These are phyloP conservation scores for Araneus ventricosus DNA, from an alignment of 1,140 invertebrate genomes.

Conservation along the genomic window DNA sequence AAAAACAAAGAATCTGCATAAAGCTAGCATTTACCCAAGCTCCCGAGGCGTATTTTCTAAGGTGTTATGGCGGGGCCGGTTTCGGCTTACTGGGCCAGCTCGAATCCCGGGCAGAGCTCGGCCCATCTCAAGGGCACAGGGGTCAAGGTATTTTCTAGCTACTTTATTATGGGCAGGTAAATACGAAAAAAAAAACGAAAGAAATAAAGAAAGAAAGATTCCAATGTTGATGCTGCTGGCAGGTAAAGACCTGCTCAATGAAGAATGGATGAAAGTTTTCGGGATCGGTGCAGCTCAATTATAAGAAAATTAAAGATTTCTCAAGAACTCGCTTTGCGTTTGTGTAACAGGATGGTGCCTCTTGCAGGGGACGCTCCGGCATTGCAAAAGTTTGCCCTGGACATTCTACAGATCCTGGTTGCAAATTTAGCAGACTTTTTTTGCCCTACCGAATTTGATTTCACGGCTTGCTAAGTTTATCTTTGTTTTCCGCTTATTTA, in stretches of 20 bases:
- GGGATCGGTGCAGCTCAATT: not conserved
- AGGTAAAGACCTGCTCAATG: constrained; percentile 16
- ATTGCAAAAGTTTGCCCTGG: not conserved
- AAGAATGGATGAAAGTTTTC: constrained; percentile 27
- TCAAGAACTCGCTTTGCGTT: not conserved
- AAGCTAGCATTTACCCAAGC: constrained; percentile 44
- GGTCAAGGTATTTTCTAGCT: constrained; percentile 69
- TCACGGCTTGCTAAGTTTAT: too few species aligned
- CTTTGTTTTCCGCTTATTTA: too few species aligned
- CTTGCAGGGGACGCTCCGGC: not conserved
- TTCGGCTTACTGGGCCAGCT: constrained; percentile 50
- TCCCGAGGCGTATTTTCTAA: constrained; percentile 60
- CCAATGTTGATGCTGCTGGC: not conserved
- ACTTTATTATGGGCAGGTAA: constrained; percentile 60
- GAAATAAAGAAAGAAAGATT: not conserved
- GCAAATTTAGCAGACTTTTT: not conserved
- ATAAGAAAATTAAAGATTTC: constrained; percentile 45
- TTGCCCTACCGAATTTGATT: not conserved
- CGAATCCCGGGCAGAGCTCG: constrained; percentile 64
- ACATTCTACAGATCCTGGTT: not conserved
- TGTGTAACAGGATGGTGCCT: not conserved
- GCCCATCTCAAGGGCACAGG: constrained; percentile 51
- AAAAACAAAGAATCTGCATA: constrained; percentile 47
- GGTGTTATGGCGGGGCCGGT: constrained; percentile 50
- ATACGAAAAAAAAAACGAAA: constrained; percentile 17